Evolutionary conservation across 1,140 invertebrate genomes (phyloP).

Genomic region (fruit fly (Drosophila melanogaster)): DNA sequence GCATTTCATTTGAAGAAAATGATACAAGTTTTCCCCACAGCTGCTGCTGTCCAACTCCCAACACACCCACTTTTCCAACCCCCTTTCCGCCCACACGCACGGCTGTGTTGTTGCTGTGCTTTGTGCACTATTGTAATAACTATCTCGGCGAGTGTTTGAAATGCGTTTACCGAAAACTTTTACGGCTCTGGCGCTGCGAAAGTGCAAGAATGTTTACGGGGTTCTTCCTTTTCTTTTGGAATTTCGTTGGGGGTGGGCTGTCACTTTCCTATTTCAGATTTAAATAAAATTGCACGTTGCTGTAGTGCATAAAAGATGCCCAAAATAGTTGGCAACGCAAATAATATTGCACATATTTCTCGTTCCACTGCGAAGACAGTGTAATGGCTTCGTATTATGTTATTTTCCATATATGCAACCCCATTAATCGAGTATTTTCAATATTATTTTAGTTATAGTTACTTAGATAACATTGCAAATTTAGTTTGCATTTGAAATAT

Average conservation of each 20-base stretch:
- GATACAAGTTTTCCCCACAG: slow-evolving; percentile 60
- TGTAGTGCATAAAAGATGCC: slow-evolving; percentile 20
- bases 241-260: slow-evolving; percentile 6
- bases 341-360: slow-evolving; percentile 14
- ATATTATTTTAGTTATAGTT: not conserved
- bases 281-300: slow-evolving; percentile 35
- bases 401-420: too few relatives aligned
- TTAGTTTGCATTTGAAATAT: not conserved
- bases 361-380: not conserved
- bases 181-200: slow-evolving; percentile 55
- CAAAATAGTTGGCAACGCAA: slow-evolving; percentile 26
- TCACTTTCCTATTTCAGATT: slow-evolving; percentile 35
- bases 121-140: slow-evolving; percentile 79
- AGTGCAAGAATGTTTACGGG: slow-evolving; percentile 75
- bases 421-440: not conserved
- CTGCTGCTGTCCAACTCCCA: slow-evolving; percentile 6
- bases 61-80: not conserved
- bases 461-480: not conserved
- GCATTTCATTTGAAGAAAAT: slow-evolving; percentile 76
- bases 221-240: slow-evolving; percentile 18
- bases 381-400: not conserved
- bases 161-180: slow-evolving; percentile 81
- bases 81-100: slow-evolving; percentile 17
- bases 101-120: slow-evolving; percentile 48
- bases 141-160: slow-evolving; percentile 82